These are phyloP conservation scores for Mercenaria mercenaria DNA, from an alignment of 1,140 invertebrate species.

Conservation along the genomic window DNA sequence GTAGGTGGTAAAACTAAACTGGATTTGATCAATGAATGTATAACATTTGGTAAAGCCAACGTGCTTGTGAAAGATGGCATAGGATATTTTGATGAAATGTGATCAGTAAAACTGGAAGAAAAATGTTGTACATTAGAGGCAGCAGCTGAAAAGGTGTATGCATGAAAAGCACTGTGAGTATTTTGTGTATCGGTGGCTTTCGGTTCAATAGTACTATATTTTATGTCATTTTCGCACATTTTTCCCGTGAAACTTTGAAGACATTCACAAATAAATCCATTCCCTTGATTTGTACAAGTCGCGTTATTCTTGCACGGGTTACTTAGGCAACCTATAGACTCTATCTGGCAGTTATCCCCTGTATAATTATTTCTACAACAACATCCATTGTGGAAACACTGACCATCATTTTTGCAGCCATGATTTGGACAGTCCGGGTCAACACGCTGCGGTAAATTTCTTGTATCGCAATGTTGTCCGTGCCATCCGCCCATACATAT, in stretches of 20 bases:
- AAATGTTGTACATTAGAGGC: no score
- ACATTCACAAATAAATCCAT: constrained; percentile 37
- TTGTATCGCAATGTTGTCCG: constrained; percentile 17
- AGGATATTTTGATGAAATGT: no score
- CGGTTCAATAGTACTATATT: neutral
- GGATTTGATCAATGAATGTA: no score
- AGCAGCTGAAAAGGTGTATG: neutral
- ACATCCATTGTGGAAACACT: constrained; percentile 14
- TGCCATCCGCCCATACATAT: constrained; percentile 40
- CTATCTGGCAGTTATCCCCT: constrained; percentile 37
- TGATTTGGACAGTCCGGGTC: constrained; percentile 14
- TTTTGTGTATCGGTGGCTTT: neutral
- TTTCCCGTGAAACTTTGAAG: neutral
- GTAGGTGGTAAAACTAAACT: no score
- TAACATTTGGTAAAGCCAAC: no score
- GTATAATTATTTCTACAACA: constrained; percentile 44
- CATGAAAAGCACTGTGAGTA: neutral
- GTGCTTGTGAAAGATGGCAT: no score
- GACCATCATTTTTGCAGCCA: constrained; percentile 47
- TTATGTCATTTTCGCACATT: neutral
- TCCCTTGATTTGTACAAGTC: neutral
- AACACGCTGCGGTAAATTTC: neutral
- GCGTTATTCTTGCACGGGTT: constrained; percentile 39
- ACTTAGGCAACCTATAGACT: constrained; percentile 45
- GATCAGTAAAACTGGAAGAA: no score